Evolutionary conservation across 2,797 vertebrate genomes (phyloP), one percentile per base, ranked within the genome.

Genomic region (Cephalopachus bancanus): DNA sequence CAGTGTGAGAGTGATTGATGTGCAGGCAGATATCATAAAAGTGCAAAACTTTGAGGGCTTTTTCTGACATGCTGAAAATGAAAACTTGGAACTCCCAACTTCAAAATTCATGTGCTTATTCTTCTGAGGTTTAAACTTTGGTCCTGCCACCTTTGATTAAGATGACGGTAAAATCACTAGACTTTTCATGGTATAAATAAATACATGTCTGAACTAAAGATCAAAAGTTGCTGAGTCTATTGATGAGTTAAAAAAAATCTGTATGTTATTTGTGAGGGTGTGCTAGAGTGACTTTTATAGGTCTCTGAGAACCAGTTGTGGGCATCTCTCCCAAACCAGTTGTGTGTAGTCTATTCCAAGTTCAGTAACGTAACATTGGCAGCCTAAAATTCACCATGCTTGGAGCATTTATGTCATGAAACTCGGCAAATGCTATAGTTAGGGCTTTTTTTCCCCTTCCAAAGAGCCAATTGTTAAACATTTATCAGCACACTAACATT

Each of bases 1-100:
- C 72, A 78, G 20, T 72, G 26, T 59, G 71, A 78, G 74, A 92
- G 28, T 95, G 90, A 92, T 71, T 95, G 88, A 92, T 91, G 14
- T 67, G 26, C 8, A 96, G 55, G 53, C 59, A 19, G 19, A 64
- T 83, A 64, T 91, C 37, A 80, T 74, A 85, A 85, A 94, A 84
- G 74, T 90, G 22, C 14, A 95, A 62, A 49, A 64, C 12, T 78
- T 96, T 60, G 79, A 93, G 92, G 57, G 11, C 10, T 55, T 91
- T 91, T 92, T 60, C 10, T n/a, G 62, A 79, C 65, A 80, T 44
- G 44, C 51, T 60, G 14, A 93, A 94, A 88, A 71, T 88, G 76
- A 4, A 85, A 94, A 65, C 76, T 65, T 14, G 33, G 17, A 55
- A 95, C 93, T 12, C 16, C 17, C 75, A 71, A 72, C 49, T 75